Evolutionary conservation across 2,888 invertebrate genomes (phyloP).

Genomic region (Empis livida): DNA sequence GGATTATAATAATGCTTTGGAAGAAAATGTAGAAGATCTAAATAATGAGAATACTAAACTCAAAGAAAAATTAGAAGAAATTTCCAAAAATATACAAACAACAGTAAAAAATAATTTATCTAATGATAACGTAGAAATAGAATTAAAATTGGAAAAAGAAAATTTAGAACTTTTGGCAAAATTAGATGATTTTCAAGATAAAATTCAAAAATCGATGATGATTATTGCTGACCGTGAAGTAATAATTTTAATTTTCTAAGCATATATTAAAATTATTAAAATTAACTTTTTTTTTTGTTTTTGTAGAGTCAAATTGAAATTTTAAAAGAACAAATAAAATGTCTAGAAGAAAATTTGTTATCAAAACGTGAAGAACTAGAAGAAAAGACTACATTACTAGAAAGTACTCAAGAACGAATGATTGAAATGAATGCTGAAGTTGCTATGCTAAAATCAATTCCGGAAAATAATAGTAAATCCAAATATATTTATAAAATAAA

Average conservation of each 20-base stretch:
- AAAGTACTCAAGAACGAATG: conserved; percentile 31
- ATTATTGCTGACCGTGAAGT: conserved; percentile 29
- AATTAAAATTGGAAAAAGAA: conserved; percentile 21
- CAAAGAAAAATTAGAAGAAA: conserved; percentile 8
- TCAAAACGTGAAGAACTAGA: conserved; percentile 30
- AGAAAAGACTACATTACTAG: conserved; percentile 26
- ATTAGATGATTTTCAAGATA: conserved; percentile 24
- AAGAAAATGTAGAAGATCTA: conserved; percentile 3
- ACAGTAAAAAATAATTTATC: conserved; percentile 4
- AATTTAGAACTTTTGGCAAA: conserved; percentile 26
- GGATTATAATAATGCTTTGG: not conserved
- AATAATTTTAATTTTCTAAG: not conserved
- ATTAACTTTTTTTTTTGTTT: not conserved
- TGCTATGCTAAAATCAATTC: conserved; percentile 20
- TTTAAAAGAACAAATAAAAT: conserved; percentile 27
- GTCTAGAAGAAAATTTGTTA: conserved; percentile 29
- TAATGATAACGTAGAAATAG: conserved; percentile 13
- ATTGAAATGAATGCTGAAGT: conserved; percentile 30
- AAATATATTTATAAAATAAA: not conserved
- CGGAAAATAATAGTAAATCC: conserved; percentile 23
- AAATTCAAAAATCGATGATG: conserved; percentile 20
- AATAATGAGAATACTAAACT: conserved; percentile 7
- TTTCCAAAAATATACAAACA: not conserved
- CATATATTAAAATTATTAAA: not conserved
- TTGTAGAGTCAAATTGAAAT: conserved; percentile 28